Base-by-base conservation (phyloP, 2,888 invertebrate genomes). In the Dolichomitus sp. region DNA sequence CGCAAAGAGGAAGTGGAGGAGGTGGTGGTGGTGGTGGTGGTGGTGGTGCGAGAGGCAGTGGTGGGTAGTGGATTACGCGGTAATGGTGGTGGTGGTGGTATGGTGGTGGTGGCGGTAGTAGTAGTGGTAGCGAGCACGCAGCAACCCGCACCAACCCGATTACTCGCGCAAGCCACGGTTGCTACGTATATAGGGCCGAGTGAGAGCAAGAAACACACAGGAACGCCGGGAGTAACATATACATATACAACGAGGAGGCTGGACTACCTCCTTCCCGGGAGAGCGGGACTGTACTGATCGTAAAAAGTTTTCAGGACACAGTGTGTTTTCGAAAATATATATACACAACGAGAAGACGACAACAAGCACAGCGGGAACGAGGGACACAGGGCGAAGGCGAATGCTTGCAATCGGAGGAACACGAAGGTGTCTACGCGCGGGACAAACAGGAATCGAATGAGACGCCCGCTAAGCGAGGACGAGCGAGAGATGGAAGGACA, bases 231-330 rank as follows among this genome's bases (percentile, higher is more conserved):
- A n/a, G 33, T 70, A 50, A 30, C 17, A 19, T 40, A 11, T 9
- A 4, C 27, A 9, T 72, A 30, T 45, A 48, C 5, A 66, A 14
- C 37, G 40, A 66, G 45, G 40, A 2, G 74, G 42, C 27, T 45
- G 59, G 14, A 45, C 45, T 84, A 86, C 87, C 87, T 85, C 80
- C 84, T 87, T 85, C 87, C 81, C 83, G 86, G 81, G 75, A 86
- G 86, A 87, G 84, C 84, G 80, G 81, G 81, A 80, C 81, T 81
- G 76, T 84, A 89, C 89, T 90, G 89, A 86, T 87, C 84, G 88
- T 85, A 87, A 86, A 89, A 89, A 87, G 85, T 88, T 87, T 75
- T 63, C 81, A 84, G 85, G 85, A 87, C 81, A 78, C 81, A 78
- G 84, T 86, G 84, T 84, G 84, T 88, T 88, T 88, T 87, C 84